These are phyloP conservation scores for Uromys caudimaculatus DNA, from an alignment of 2,797 vertebrate genomes.

Conservation along the genomic window DNA sequence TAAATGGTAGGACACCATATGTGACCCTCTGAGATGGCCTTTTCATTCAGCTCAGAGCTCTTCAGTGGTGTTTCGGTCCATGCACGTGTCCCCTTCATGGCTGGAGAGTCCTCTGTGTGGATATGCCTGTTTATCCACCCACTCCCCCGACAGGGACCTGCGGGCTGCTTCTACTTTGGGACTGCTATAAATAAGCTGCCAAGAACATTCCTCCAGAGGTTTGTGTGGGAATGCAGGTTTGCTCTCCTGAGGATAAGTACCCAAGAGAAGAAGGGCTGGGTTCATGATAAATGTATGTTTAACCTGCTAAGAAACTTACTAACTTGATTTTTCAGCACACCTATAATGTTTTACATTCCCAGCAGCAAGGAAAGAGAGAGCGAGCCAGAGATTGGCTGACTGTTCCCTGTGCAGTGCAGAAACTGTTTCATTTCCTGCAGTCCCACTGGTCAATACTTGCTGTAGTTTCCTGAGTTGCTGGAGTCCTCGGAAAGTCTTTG, in stretches of 20 bases:
- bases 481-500: background rate
- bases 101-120: background rate
- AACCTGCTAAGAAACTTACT: background rate
- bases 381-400: background rate
- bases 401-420: background rate
- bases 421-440: background rate
- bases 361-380: background rate
- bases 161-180: background rate
- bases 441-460: background rate
- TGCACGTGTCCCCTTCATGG: background rate
- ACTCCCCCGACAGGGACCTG: background rate
- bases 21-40: background rate
- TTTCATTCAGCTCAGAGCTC: background rate
- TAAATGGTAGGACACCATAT: background rate
- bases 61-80: background rate
- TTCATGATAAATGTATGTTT: background rate
- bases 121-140: background rate
- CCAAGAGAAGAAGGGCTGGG: background rate
- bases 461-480: background rate
- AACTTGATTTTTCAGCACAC: background rate
- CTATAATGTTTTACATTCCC: background rate
- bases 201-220: background rate
- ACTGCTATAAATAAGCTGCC: background rate
- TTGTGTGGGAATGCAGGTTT: background rate
- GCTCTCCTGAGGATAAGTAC: background rate